Conservation (phyloP, 1,140 invertebrate species). For the Neuroterus valhalla region DNA sequence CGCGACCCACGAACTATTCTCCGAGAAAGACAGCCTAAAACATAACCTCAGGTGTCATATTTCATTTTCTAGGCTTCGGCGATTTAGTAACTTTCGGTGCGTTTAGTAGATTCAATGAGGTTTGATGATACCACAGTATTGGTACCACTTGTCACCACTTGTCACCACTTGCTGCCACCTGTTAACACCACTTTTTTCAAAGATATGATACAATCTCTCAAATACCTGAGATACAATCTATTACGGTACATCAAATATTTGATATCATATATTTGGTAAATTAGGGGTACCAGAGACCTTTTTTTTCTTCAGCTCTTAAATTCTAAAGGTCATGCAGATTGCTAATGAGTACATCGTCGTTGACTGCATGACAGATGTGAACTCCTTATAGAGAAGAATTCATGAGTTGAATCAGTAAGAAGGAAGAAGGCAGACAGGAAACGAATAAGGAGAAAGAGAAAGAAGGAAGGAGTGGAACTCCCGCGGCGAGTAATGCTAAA, state of each 20-base stretch:
- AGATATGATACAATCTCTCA: too few species aligned
- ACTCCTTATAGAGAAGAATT: not conserved
- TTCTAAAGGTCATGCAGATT: not conserved
- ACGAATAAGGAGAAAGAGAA: slow-evolving; percentile 29
- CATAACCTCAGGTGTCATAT: not conserved
- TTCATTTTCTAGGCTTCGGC: slow-evolving; percentile 38
- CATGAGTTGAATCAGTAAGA: slow-evolving; percentile 1
- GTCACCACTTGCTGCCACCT: too few species aligned
- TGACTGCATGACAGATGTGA: slow-evolving; percentile 29
- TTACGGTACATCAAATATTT: too few species aligned
- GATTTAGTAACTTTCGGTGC: not conserved
- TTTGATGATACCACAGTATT: too few species aligned
- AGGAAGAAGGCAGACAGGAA: slow-evolving; percentile 5
- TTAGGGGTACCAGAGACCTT: not conserved
- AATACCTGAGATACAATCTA: too few species aligned
- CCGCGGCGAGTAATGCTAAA: slow-evolving; percentile 59
- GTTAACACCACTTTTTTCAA: too few species aligned
- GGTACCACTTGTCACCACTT: too few species aligned
- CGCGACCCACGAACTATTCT: slow-evolving; percentile 36
- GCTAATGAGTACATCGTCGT: not conserved
- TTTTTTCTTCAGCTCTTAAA: slow-evolving; percentile 26
- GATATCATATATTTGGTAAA: too few species aligned
- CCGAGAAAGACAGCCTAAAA: slow-evolving; percentile 22
- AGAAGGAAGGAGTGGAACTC: slow-evolving; percentile 42
- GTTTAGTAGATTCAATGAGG: too few species aligned